Evolutionary conservation across 92 coral and sea anemone genomes (phyloP).

Genomic region (Epizoanthus scotinus): DNA sequence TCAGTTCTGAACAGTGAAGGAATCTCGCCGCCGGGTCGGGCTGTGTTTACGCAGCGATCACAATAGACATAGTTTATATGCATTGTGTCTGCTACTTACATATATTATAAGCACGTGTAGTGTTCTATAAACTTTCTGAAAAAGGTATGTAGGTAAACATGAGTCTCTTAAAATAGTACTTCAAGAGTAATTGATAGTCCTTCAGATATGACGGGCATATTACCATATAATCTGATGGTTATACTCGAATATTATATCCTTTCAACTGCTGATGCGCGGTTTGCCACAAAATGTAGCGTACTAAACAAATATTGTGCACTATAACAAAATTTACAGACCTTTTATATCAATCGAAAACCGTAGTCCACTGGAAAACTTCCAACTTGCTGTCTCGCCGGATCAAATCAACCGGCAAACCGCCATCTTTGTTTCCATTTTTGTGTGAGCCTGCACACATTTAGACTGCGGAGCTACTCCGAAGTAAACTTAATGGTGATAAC

Average conservation of each 20-base stretch:
- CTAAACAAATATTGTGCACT: too few relatives aligned
- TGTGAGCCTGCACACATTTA: background rate
- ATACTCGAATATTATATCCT: too few relatives aligned
- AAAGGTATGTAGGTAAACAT: background rate
- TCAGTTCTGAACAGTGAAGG: too few relatives aligned
- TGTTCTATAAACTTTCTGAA: background rate
- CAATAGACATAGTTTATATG: too few relatives aligned
- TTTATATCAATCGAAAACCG: background rate
- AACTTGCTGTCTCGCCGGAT: background rate
- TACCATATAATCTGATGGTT: too few relatives aligned
- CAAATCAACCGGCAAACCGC: conserved; percentile 1
- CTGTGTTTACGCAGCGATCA: background rate
- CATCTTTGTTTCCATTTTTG: conserved; percentile 5
- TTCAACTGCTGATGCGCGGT: background rate
- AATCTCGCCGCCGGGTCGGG: too few relatives aligned
- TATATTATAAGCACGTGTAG: too few relatives aligned
- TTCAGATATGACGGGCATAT: background rate
- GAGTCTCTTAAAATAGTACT: background rate
- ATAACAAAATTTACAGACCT: background rate
- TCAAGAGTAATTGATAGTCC: background rate
- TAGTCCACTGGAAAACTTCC: background rate
- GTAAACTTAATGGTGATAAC: conserved; percentile 1
- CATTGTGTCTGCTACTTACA: too few relatives aligned
- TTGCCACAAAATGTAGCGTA: too few relatives aligned
- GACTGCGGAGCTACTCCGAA: conserved; percentile 12